phyloP scores from a whole-genome alignment of 2,888 invertebrate species.

The Myopa testacea region DNA sequence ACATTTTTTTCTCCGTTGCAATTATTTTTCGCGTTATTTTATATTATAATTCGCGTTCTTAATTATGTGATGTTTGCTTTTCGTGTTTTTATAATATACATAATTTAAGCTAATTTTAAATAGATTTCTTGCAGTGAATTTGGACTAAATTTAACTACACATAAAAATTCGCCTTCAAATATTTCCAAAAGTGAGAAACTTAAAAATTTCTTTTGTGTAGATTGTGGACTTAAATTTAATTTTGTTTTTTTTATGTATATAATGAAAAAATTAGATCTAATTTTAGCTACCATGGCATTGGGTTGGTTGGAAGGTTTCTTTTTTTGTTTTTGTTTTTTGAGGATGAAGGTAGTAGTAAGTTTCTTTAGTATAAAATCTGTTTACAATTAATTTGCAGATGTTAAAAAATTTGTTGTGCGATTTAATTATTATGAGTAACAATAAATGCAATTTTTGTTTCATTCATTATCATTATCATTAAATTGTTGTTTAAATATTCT shows the following conservation, averaged over 20 bases:
- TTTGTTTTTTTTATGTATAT: background rate
- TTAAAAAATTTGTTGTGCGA: constrained; percentile 29
- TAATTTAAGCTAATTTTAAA: constrained; percentile 12
- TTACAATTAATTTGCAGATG: constrained; percentile 14
- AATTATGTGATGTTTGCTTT: background rate
- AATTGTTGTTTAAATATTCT: background rate
- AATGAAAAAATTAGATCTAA: background rate
- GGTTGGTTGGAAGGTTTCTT: background rate
- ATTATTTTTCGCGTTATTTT: constrained; percentile 11
- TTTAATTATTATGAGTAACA: constrained; percentile 18
- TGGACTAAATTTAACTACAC: constrained; percentile 19
- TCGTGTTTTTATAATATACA: constrained; percentile 11
- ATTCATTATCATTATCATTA: background rate
- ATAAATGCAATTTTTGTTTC: constrained; percentile 33
- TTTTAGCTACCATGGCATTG: constrained; percentile 17
- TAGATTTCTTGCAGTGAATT: background rate
- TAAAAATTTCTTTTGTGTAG: constrained; percentile 2
- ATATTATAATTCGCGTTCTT: background rate
- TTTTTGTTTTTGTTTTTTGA: background rate
- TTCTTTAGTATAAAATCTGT: constrained; percentile 1
- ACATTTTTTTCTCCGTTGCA: background rate
- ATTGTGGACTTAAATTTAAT: background rate
- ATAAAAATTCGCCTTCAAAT: background rate
- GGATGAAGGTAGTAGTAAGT: background rate
- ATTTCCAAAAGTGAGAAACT: background rate